Conservation (phyloP, 2,888 invertebrate genomes). For the Stenolophus ochropezus region DNA sequence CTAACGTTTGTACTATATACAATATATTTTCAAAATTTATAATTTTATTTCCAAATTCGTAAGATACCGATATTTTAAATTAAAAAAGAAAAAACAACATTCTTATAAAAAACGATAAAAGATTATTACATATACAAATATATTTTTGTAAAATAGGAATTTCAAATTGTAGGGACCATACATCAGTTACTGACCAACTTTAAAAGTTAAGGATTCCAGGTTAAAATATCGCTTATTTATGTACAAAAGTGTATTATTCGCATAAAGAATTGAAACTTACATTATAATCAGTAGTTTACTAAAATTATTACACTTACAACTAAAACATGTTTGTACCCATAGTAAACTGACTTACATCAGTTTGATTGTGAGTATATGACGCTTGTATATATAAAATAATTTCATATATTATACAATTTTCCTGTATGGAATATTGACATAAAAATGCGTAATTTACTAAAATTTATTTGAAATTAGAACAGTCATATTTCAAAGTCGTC, state of each 20-base stretch:
- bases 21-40: no score
- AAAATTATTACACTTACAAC: slow-evolving; percentile 1
- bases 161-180: no score
- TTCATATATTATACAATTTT: neutral
- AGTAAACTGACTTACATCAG: neutral
- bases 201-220: neutral
- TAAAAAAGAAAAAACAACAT: no score
- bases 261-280: slow-evolving; percentile 3
- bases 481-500: slow-evolving; percentile 11
- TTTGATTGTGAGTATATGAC: neutral
- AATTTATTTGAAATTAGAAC: neutral
- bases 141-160: no score
- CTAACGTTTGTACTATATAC: no score
- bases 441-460: slow-evolving; percentile 18
- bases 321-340: slow-evolving; percentile 39
- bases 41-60: no score
- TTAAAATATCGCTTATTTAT: neutral
- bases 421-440: slow-evolving; percentile 15
- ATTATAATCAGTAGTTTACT: slow-evolving; percentile 19
- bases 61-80: no score
- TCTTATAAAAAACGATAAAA: no score
- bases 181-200: no score
- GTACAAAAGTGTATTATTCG: slow-evolving; percentile 21
- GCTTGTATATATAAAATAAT: slow-evolving; percentile 7
- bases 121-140: no score